Conservation (phyloP, 2,888 invertebrate genomes). For the Taphrorychus bicolor region DNA sequence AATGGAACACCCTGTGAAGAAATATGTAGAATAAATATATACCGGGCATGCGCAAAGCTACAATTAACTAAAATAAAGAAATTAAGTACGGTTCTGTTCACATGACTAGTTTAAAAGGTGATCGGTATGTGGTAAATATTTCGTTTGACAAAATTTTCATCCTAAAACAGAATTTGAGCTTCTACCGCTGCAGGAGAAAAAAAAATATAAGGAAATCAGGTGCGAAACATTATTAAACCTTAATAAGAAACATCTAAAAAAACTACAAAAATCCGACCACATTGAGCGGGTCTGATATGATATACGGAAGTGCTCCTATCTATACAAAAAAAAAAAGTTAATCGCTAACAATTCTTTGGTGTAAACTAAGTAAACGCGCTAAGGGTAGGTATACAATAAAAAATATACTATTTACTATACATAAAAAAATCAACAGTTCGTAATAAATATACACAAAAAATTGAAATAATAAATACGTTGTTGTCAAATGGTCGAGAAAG, state of each 20-base stretch:
- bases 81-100: conserved; percentile 6
- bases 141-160: conserved; percentile 1
- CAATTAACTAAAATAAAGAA: no score
- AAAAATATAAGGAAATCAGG: neutral
- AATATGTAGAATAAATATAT: neutral
- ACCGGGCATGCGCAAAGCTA: neutral
- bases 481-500: neutral
- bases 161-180: neutral
- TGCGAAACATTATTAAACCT: conserved; percentile 5
- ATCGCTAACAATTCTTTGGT: conserved; percentile 59
- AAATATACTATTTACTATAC: conserved; percentile 49
- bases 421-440: conserved; percentile 49
- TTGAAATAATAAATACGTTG: conserved; percentile 3
- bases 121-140: neutral
- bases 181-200: neutral
- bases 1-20: neutral
- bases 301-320: conserved; percentile 47
- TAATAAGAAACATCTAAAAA: conserved; percentile 28
- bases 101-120: conserved; percentile 2
- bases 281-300: conserved; percentile 50
- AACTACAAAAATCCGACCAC: conserved; percentile 40
- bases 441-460: conserved; percentile 37
- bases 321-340: conserved; percentile 47
- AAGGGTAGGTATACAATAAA: conserved; percentile 55
- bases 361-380: conserved; percentile 54